These are phyloP conservation scores for Oscheius onirici DNA, from an alignment of 2,888 invertebrate species.

Conservation along the genomic window DNA sequence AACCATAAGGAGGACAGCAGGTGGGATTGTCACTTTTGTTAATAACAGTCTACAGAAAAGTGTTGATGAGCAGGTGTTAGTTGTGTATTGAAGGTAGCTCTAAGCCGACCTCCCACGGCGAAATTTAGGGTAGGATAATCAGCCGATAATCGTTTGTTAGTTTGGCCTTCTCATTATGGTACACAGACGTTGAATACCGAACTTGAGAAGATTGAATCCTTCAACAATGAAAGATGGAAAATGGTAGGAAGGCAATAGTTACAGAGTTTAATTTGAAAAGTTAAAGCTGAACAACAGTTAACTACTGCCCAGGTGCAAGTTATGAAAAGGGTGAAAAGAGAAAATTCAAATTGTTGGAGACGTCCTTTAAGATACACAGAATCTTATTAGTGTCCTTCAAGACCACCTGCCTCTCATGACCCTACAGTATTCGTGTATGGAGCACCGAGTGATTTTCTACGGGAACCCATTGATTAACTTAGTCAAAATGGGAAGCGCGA, in stretches of 20 bases:
- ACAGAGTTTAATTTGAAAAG: no score
- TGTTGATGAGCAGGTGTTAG: constrained; percentile 30
- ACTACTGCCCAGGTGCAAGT: no score
- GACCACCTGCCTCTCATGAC: constrained; percentile 19
- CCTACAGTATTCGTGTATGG: neutral
- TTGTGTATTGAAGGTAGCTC: constrained; percentile 15
- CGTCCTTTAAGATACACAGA: neutral
- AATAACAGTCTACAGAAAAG: constrained; percentile 11
- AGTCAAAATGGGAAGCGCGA: neutral
- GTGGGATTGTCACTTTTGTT: constrained; percentile 5
- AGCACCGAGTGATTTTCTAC: constrained; percentile 13
- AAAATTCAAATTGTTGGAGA: no score
- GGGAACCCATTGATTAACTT: constrained; percentile 23
- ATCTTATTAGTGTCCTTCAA: constrained; percentile 6
- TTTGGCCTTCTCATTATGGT: constrained; percentile 24
- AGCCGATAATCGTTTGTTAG: constrained; percentile 30
- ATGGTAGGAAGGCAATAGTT: no score
- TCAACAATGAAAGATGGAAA: neutral
- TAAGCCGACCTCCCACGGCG: constrained; percentile 28
- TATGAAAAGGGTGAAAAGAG: no score
- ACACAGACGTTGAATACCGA: neutral
- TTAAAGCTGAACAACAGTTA: no score
- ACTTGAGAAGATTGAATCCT: neutral
- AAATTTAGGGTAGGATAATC: constrained; percentile 26
- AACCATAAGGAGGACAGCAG: constrained; percentile 3